A percentile compares a stretch with the other conserved stretches of the same genome.
These are phyloP conservation scores for Neuroterus valhalla DNA, from an alignment of 1,140 invertebrate genomes.

Conservation along the genomic window DNA sequence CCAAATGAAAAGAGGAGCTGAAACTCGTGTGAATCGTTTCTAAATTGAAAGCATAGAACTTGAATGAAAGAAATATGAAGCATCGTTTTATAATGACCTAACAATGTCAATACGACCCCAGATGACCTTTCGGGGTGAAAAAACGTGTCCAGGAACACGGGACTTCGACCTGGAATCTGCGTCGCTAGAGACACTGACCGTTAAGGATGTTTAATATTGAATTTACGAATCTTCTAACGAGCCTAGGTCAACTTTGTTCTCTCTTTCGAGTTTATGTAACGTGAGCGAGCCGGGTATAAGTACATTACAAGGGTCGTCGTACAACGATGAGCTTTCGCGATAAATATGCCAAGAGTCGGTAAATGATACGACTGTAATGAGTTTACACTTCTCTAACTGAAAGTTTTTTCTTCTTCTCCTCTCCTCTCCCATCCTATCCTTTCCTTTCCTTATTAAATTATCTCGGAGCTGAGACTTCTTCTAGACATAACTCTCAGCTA, in stretches of 20 bases:
- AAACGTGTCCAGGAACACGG: slow-evolving; percentile 23
- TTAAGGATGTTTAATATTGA: slow-evolving; percentile 17
- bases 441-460: background rate
- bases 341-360: slow-evolving; percentile 4
- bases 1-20: background rate
- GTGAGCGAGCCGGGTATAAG: slow-evolving; percentile 3
- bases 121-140: background rate
- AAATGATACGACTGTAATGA: slow-evolving; percentile 7
- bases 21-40: background rate
- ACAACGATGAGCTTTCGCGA: slow-evolving; percentile 18
- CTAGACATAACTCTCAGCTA: background rate
- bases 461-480: background rate
- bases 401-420: too few relatives aligned
- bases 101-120: slow-evolving; percentile 24
- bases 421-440: too few relatives aligned
- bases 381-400: background rate
- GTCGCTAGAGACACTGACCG: background rate
- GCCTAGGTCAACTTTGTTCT: slow-evolving; percentile 25
- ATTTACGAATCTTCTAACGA: slow-evolving; percentile 31
- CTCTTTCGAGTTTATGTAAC: slow-evolving; percentile 16
- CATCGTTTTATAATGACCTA: slow-evolving; percentile 8
- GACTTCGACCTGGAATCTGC: slow-evolving; percentile 21
- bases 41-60: slow-evolving; percentile 5
- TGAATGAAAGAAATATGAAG: slow-evolving; percentile 25
- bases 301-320: background rate